Evolutionary conservation across 1,140 invertebrate species (phyloP), one percentile per base, ranked within the genome.

Genomic region (Adelges cooleyi): DNA sequence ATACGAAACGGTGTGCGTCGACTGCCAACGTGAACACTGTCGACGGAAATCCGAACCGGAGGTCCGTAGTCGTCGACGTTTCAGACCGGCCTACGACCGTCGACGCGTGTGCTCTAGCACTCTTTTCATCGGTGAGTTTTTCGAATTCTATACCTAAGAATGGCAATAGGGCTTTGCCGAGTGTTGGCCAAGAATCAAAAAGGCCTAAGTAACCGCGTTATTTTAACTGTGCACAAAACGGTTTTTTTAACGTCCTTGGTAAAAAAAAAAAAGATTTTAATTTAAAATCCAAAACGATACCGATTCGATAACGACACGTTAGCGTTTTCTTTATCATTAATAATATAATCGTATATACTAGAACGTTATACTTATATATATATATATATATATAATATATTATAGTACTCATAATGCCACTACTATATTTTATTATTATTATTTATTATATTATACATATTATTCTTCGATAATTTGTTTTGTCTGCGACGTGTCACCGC

Each of bases 1-100:
- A 17, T 59, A 42, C 15, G 23, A n/a, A 13, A 2, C 42, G n/a
- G 56, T 36, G 3, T 62, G 56, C 27, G 42, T 46, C 1, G 42
- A 48, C 17, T 48, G 56, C 29, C 33, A 48, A 2, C 56, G 56
- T 5, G 56, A 62, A 62, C 56, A 62, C 42, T 62, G 56, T 15
- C 25, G 25, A 18, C 56, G 27, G n/a, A 40, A 20, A 20, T 4
- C 44, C 20, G 3, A 1, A n/a, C 18, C 42, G 44, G 42, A 48
- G n/a, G 9, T n/a, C 15, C 40, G 40, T n/a, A 17, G 2, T 33
- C 42, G 42, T n/a, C 27, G 13, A 25, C 20, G 17, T 6, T 33
- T 33, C 29, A 11, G 5, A 5, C 29, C 29, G 5, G 11, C 5
- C 40, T 44, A 17, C 40, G 15, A 17, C 40, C 8, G 40, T 3